Evolutionary conservation across 2,113 vertebrate genomes (phyloP).

Genomic region (Sceloporus tristichus): DNA sequence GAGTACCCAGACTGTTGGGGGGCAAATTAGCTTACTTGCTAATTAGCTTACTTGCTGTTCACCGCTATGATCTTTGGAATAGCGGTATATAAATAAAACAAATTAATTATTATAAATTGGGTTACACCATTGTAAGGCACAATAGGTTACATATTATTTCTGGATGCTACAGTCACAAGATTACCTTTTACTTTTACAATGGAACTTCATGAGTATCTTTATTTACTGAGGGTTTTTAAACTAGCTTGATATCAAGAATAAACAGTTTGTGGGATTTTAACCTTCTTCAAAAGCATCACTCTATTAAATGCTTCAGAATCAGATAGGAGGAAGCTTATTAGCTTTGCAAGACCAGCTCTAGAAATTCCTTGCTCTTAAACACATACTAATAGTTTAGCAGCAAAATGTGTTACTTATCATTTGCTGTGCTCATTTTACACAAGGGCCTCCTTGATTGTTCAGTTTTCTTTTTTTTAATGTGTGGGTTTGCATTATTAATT

Average conservation of each 20-base stretch:
- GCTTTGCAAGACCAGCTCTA: neutral
- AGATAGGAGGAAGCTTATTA: neutral
- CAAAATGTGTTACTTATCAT: conserved; percentile 37
- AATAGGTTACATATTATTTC: neutral
- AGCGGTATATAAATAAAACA: too few species aligned
- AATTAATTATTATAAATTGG: too few species aligned
- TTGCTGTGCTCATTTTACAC: conserved; percentile 44
- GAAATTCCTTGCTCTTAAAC: conserved; percentile 30
- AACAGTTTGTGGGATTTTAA: conserved; percentile 35
- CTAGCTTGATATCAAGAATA: conserved; percentile 47
- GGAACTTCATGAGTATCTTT: neutral
- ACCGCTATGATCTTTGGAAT: too few species aligned
- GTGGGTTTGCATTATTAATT: neutral
- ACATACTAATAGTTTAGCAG: neutral
- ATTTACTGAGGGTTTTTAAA: neutral
- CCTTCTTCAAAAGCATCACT: conserved; percentile 30
- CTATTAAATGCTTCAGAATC: conserved; percentile 7
- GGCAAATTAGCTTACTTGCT: too few species aligned
- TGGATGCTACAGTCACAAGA: neutral
- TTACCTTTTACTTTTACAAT: neutral
- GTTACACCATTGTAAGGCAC: too few species aligned
- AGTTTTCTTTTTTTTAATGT: conserved; percentile 29
- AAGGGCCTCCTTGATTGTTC: conserved; percentile 19
- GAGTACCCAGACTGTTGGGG: too few species aligned
- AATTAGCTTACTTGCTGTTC: too few species aligned